Conservation (phyloP, 2,797 vertebrate genomes). For the Sphenodon punctatus region DNA sequence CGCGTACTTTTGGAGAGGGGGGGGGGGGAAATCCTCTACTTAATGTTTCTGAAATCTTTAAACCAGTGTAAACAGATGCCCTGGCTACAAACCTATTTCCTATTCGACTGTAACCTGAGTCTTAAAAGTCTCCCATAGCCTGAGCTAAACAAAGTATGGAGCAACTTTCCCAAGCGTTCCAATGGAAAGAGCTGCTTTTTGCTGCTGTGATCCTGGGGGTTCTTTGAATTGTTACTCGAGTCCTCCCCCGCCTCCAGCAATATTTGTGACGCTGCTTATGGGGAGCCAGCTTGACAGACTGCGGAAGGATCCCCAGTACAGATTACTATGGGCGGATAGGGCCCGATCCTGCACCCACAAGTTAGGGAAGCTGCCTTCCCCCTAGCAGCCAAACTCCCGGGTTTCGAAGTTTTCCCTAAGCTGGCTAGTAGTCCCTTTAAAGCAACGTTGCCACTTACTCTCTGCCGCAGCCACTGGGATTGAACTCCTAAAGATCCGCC, state of each 20-base stretch:
- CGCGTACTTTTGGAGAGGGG: too few relatives aligned
- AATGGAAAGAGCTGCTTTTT: not conserved
- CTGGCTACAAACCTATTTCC: conserved; percentile 22
- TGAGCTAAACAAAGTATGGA: too few relatives aligned
- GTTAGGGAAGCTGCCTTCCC: too few relatives aligned
- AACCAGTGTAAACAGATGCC: conserved; percentile 38
- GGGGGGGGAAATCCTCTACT: too few relatives aligned
- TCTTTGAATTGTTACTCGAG: conserved; percentile 19
- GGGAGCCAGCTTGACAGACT: not conserved
- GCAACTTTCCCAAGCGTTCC: not conserved
- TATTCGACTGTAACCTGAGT: not conserved
- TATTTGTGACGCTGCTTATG: not conserved
- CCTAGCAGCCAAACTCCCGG: not conserved
- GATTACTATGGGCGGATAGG: too few relatives aligned
- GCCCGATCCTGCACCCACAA: not conserved
- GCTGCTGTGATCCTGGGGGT: not conserved
- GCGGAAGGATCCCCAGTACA: not conserved
- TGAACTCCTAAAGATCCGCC: too few relatives aligned
- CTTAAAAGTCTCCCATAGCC: too few relatives aligned
- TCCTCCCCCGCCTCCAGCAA: not conserved
- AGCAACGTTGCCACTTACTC: too few relatives aligned
- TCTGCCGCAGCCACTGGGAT: too few relatives aligned
- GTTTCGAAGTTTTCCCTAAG: too few relatives aligned
- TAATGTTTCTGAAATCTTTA: not conserved
- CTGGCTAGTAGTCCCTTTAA: too few relatives aligned